These are phyloP conservation scores for Spheniscus humboldti DNA, from an alignment of 2,797 vertebrate species.

Conservation along the genomic window DNA sequence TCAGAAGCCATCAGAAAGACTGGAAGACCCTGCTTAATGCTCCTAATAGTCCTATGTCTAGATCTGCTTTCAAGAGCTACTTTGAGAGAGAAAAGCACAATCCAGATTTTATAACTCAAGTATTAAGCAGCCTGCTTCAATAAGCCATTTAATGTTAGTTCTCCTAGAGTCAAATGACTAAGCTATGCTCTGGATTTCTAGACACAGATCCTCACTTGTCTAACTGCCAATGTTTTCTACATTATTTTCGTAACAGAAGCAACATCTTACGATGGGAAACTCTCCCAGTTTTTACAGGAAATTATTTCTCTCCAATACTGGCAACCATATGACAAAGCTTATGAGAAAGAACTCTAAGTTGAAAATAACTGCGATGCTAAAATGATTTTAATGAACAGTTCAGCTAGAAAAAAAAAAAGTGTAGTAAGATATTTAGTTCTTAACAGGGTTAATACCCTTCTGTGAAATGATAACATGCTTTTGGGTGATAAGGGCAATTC, in stretches of 20 bases:
- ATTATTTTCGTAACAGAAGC: conserved; percentile 23
- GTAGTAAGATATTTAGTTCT: not conserved
- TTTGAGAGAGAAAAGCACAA: not conserved
- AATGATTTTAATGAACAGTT: not conserved
- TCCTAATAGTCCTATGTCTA: not conserved
- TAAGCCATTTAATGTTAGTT: not conserved
- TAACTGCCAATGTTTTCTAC: not conserved
- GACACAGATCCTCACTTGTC: not conserved
- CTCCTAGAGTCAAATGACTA: not conserved
- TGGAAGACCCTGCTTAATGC: not conserved
- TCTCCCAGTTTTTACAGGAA: not conserved
- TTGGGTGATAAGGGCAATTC: not conserved
- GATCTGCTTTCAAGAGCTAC: not conserved
- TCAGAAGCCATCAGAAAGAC: not conserved
- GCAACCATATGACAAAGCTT: not conserved
- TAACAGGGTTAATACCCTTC: not conserved
- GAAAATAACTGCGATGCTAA: not conserved
- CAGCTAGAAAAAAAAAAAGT: not conserved
- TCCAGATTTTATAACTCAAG: not conserved
- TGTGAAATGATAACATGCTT: not conserved
- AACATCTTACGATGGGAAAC: not conserved
- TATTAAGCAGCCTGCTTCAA: not conserved
- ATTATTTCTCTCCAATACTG: not conserved
- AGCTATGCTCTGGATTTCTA: not conserved
- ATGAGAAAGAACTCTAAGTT: not conserved